Evolutionary conservation across 2,888 invertebrate genomes (phyloP), one percentile per base, ranked within the genome.

Genomic region (Brachyopa scutellaris): DNA sequence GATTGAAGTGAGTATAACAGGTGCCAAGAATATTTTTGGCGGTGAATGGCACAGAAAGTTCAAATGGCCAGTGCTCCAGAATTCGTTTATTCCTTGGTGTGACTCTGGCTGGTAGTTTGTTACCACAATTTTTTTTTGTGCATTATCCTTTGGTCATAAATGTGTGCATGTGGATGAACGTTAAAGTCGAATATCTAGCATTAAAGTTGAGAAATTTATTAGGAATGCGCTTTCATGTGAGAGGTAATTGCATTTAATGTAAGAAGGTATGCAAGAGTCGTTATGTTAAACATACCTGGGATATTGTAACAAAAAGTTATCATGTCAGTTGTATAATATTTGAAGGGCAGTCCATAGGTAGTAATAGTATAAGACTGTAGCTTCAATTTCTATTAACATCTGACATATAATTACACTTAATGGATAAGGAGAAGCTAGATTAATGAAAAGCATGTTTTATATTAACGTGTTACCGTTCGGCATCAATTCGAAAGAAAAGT

Each of bases 31-130:
- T 29, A 66, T 53, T 73, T 79, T 61, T 47, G 45, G 66, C 59
- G 78, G 73, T 53, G 78, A 53, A 66, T 73, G 66, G 73, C 78
- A 79, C 72, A 73, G 51, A 73, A 73, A 79, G 51, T 73, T 79
- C 53, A 59, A 72, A 66, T 26, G 59, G 59, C 38, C 45, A 15
- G 40, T 70, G 59, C 51, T 70, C 26, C 51, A 31, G 36, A 79
- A 73, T 66, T 45, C 19, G 38, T 42, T 59, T 31, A 13, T 13
- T 19, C 2, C 11, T 55, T 26, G 6, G n/a, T 45, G 7, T 8
- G 42, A 33, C 40, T 61, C 21, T 40, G 51, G 29, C 7, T 33
- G 67, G 31, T 15, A n/a, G 4, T 23, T 53, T 3, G n/a, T 51
- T 15, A 9, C 29, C 19, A 40, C 6, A 13, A 11, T n/a, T 33